Evolutionary conservation across 2,113 vertebrate genomes (phyloP).

Genomic region (Megalops atlanticus): DNA sequence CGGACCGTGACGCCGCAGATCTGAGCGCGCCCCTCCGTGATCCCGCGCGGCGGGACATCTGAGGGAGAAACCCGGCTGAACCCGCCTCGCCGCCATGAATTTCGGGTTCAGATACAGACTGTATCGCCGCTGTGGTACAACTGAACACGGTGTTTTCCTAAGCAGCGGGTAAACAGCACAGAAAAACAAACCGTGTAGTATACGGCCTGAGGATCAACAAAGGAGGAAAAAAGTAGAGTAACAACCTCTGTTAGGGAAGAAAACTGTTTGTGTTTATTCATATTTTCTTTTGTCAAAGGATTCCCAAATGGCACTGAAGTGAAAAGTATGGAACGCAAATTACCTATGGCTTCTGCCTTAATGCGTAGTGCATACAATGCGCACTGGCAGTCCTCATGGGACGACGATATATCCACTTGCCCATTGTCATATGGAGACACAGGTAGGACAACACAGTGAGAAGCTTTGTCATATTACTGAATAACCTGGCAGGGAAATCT

Average conservation of each 20-base stretch:
- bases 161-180: not conserved
- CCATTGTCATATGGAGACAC: not conserved
- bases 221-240: too few relatives aligned
- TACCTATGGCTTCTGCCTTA: too few relatives aligned
- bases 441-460: not conserved
- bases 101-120: not conserved
- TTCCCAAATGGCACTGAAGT: too few relatives aligned
- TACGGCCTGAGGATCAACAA: not conserved
- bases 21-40: conserved; percentile 41
- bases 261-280: too few relatives aligned
- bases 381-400: not conserved
- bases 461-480: not conserved
- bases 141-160: not conserved
- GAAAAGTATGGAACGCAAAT: too few relatives aligned
- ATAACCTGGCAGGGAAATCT: not conserved
- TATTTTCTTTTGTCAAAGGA: too few relatives aligned
- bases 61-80: not conserved
- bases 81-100: not conserved
- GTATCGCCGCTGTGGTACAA: not conserved
- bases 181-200: not conserved
- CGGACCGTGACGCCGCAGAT: conserved; percentile 61
- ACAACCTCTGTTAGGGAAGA: too few relatives aligned
- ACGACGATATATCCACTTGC: not conserved
- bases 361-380: too few relatives aligned
- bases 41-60: not conserved